Conservation (phyloP, 2,113 vertebrate genomes). For the Corythaixoides concolor region DNA sequence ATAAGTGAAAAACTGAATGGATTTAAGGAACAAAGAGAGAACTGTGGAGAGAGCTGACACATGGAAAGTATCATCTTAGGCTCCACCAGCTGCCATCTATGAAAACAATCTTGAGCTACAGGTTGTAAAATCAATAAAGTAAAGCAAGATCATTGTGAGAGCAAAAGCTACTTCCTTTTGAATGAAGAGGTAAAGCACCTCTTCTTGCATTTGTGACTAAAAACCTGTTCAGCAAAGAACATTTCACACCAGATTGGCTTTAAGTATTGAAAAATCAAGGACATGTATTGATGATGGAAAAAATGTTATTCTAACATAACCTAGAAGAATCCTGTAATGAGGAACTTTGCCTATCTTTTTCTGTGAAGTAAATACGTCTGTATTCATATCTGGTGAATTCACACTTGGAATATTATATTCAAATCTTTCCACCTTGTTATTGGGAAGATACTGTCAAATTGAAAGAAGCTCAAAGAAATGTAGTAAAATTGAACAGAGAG, state of each 20-base stretch:
- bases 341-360: not conserved
- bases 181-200: not conserved
- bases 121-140: constrained; percentile 11
- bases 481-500: not conserved
- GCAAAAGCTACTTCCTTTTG: not conserved
- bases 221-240: not conserved
- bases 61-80: not conserved
- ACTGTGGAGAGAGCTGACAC: not conserved
- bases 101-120: not conserved
- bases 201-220: not conserved
- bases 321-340: not conserved
- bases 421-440: not conserved
- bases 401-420: not conserved
- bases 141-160: not conserved
- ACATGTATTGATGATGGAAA: not conserved
- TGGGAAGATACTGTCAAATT: not conserved
- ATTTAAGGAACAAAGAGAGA: not conserved
- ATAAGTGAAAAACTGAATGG: not conserved
- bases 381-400: not conserved
- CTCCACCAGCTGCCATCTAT: not conserved
- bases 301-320: not conserved
- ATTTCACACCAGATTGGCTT: not conserved
- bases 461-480: not conserved
- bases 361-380: not conserved
- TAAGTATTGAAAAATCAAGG: not conserved